Conservation (phyloP, 2,888 invertebrate species). For the Tenodera sinensis region DNA sequence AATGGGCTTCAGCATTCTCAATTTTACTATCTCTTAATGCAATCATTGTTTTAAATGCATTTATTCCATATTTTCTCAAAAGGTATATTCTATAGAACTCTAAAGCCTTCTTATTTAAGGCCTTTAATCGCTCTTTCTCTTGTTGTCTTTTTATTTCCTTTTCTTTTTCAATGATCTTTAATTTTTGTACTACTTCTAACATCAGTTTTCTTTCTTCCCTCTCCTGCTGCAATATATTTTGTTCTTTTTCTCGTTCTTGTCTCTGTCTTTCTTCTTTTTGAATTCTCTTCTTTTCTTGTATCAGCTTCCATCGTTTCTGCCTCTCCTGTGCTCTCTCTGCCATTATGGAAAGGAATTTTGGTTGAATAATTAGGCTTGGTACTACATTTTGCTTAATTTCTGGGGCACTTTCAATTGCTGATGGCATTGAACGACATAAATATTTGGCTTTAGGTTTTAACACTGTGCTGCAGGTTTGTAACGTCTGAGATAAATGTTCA, state of each 20-base stretch:
- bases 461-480: neutral
- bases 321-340: conserved; percentile 67
- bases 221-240: conserved; percentile 57
- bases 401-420: neutral
- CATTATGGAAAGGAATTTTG: conserved; percentile 68
- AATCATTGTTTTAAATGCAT: conserved; percentile 37
- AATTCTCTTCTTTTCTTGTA: conserved; percentile 49
- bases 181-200: conserved; percentile 16
- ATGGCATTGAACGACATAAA: neutral
- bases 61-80: conserved; percentile 34
- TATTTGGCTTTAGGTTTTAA: conserved; percentile 7
- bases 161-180: conserved; percentile 41
- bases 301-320: conserved; percentile 46
- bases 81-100: conserved; percentile 45
- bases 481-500: conserved; percentile 50
- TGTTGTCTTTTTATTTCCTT: conserved; percentile 44
- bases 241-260: conserved; percentile 56
- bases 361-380: conserved; percentile 50
- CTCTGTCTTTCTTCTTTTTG: conserved; percentile 59
- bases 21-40: conserved; percentile 42
- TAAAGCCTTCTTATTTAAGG: conserved; percentile 41
- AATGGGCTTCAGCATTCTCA: conserved; percentile 49
- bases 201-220: conserved; percentile 57
- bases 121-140: conserved; percentile 43
- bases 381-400: neutral